Evolutionary conservation across 1,140 invertebrate species (phyloP), one percentile per base, ranked within the genome.

Genomic region (Bombyx mandarina): DNA sequence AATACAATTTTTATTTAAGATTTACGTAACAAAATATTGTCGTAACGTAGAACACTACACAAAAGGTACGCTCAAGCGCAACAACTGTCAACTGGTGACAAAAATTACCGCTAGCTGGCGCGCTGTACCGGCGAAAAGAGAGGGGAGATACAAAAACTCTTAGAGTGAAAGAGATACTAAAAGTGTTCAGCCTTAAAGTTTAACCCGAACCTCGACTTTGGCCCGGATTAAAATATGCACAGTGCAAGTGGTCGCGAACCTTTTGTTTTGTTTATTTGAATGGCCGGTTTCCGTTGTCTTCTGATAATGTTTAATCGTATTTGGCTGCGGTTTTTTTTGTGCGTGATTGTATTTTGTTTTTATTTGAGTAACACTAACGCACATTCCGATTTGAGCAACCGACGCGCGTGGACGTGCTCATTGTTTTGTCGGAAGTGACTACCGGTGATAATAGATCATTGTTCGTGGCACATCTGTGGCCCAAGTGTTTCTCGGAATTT

Each of bases 181-280:
- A 7, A 54, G n/a, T 12, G 35, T 44, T 60, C 61, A 82, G 79
- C 76, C 79, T 86, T 77, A 75, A 83, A 86, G 82, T 79, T 85
- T 55, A 60, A 58, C 56, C 54, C 47, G 56, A 59, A 47, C 56
- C 54, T 67, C 59, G 46, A 58, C 55, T 58, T 56, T 62, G 57
- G 57, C 61, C 56, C 52, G 58, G 56, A 62, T 66, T 63, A 65
- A 59, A 60, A 60, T 60, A 66, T 63, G 64, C 61, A 60, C 56
- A 52, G 35, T 62, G 57, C 46, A 62, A 47, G 62, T 65, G 58
- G 60, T 62, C 45, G 57, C 57, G 45, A 52, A 57, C 57, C 60
- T 52, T 57, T 62, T 53, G 61, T 57, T 63, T 57, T 61, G 54
- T 61, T 63, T 63, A 46, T 56, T 54, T 58, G 53, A 51, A 22